phyloP scores from a whole-genome alignment of 2,797 vertebrate species.

The Pteronotus mesoamericanus region DNA sequence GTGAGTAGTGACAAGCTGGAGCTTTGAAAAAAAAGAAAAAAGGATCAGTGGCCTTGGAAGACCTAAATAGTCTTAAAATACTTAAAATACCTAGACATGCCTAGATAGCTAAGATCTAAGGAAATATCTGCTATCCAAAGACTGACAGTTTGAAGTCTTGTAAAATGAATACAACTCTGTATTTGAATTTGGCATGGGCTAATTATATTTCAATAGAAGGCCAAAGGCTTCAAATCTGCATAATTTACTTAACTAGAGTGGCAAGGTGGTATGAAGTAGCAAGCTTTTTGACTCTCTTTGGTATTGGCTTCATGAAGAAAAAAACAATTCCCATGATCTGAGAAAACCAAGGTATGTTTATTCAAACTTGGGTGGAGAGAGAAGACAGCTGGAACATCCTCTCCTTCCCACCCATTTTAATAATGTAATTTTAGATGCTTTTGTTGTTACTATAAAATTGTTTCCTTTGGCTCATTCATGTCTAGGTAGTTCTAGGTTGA shows the following conservation, averaged over 20 bases:
- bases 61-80: neutral
- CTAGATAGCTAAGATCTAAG: neutral
- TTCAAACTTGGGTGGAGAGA: slow-evolving; percentile 1
- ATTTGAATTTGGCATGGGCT: neutral
- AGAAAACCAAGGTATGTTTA: slow-evolving; percentile 30
- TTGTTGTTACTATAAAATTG: neutral
- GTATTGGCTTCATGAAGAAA: neutral
- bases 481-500: slow-evolving; percentile 24
- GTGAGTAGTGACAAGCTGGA: neutral
- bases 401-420: neutral
- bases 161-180: slow-evolving; percentile 9
- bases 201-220: slow-evolving; percentile 26
- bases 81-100: neutral
- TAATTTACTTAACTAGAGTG: neutral
- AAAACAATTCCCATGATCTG: neutral
- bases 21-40: neutral
- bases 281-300: slow-evolving; percentile 24
- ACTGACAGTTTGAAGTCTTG: neutral
- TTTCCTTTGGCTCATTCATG: neutral
- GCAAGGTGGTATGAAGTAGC: neutral
- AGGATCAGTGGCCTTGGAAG: neutral
- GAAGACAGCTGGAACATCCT: neutral
- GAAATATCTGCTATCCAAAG: neutral
- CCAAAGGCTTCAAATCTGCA: neutral
- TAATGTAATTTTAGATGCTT: neutral